Conservation (phyloP, 2,113 vertebrate genomes). For the Lynx canadensis region DNA sequence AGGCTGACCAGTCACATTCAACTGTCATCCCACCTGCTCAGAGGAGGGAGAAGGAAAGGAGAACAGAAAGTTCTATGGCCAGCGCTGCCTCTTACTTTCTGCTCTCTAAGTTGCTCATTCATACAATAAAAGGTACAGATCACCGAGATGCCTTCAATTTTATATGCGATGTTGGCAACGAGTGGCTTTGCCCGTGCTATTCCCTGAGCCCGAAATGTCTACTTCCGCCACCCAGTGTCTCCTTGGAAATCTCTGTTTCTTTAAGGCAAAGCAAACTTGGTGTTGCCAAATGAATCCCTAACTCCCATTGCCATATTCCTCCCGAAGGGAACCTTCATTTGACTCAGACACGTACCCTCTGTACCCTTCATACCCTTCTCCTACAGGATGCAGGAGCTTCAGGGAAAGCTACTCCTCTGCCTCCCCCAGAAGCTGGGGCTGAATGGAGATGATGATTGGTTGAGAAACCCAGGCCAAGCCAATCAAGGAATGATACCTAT, state of each 20-base stretch:
- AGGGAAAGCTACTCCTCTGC: neutral
- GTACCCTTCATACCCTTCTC: neutral
- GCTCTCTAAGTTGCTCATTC: neutral
- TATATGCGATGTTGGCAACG: accelerated
- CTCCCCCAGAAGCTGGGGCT: accelerated
- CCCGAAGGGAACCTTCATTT: neutral
- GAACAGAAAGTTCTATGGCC: neutral
- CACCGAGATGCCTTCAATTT: neutral
- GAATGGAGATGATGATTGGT: neutral
- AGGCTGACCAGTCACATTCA: neutral
- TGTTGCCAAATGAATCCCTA: neutral
- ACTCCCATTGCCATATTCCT: neutral
- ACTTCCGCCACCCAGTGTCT: neutral
- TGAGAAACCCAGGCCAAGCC: neutral
- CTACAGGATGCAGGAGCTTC: neutral
- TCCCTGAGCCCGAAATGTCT: neutral
- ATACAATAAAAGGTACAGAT: too few relatives aligned
- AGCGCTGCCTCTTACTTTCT: neutral
- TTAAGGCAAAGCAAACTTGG: neutral
- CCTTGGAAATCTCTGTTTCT: neutral
- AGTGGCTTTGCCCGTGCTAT: neutral
- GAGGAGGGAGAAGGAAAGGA: neutral
- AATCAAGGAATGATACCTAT: neutral
- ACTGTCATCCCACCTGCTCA: neutral
- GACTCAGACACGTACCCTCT: neutral